These are phyloP conservation scores for Bruchidius siliquastri DNA, from an alignment of 2,888 invertebrate genomes.

Conservation along the genomic window DNA sequence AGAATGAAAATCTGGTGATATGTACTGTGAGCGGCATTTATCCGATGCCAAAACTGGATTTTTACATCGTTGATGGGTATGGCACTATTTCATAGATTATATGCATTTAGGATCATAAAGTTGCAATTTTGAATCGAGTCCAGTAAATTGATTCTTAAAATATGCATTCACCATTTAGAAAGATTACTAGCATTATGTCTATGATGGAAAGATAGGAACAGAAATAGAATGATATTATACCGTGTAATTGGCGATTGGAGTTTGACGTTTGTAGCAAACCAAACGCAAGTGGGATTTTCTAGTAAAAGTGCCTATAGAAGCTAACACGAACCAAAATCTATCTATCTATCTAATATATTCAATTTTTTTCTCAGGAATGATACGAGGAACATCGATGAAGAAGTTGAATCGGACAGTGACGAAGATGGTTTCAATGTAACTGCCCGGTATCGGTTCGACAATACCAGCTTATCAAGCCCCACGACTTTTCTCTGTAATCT, in stretches of 20 bases:
- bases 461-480: conserved; percentile 51
- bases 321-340: not conserved
- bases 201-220: too few relatives aligned
- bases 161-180: too few relatives aligned
- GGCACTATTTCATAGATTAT: conserved; percentile 31
- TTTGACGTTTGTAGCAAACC: too few relatives aligned
- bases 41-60: conserved; percentile 51
- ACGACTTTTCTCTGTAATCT: conserved; percentile 60
- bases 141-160: too few relatives aligned
- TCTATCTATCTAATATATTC: not conserved
- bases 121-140: too few relatives aligned
- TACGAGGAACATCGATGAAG: conserved; percentile 24
- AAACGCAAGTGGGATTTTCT: too few relatives aligned
- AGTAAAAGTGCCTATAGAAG: too few relatives aligned
- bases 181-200: too few relatives aligned
- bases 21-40: conserved; percentile 55
- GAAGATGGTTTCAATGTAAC: conserved; percentile 51
- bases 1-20: conserved; percentile 50
- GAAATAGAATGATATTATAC: too few relatives aligned
- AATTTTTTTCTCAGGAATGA: conserved; percentile 27
- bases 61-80: conserved; percentile 34
- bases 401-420: conserved; percentile 22
- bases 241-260: too few relatives aligned
- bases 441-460: conserved; percentile 50
- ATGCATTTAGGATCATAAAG: too few relatives aligned